These are phyloP conservation scores for Tylochromis polylepis DNA, from an alignment of 2,113 vertebrate genomes.

Conservation along the genomic window DNA sequence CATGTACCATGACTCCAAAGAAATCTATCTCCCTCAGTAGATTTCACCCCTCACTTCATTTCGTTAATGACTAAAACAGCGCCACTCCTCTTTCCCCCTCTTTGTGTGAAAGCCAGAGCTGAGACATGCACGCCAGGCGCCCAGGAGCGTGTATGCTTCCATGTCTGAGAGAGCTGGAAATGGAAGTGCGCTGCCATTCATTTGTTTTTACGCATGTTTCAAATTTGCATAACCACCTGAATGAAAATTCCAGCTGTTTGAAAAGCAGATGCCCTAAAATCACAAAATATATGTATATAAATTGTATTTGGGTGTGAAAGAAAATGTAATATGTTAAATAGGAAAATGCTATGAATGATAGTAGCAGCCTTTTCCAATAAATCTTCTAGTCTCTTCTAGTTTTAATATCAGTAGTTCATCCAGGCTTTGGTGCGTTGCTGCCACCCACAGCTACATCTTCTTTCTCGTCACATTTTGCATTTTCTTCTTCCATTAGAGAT, in stretches of 20 bases:
- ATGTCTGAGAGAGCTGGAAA: not conserved
- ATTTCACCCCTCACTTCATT: conserved; percentile 69
- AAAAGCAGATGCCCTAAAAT: not conserved
- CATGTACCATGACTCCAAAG: conserved; percentile 67
- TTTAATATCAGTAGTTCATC: not conserved
- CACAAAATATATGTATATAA: not conserved
- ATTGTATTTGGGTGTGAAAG: not conserved
- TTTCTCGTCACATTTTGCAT: not conserved
- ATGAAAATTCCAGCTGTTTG: not conserved
- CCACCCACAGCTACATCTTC: not conserved
- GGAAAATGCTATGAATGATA: not conserved
- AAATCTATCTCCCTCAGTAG: conserved; percentile 56
- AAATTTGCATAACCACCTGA: not conserved
- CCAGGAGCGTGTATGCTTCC: not conserved
- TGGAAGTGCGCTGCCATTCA: not conserved
- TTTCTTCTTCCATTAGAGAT: not conserved
- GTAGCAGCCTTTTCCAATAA: not conserved
- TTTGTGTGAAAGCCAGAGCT: conserved; percentile 28
- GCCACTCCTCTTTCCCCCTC: not conserved
- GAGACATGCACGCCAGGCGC: not conserved
- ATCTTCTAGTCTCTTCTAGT: not conserved
- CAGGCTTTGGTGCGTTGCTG: not conserved
- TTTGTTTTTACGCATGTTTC: not conserved
- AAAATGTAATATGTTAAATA: not conserved
- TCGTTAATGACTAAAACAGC: conserved; percentile 62